Base-by-base conservation (phyloP, 1,140 invertebrate species). In the Drosophila nikananu region DNA sequence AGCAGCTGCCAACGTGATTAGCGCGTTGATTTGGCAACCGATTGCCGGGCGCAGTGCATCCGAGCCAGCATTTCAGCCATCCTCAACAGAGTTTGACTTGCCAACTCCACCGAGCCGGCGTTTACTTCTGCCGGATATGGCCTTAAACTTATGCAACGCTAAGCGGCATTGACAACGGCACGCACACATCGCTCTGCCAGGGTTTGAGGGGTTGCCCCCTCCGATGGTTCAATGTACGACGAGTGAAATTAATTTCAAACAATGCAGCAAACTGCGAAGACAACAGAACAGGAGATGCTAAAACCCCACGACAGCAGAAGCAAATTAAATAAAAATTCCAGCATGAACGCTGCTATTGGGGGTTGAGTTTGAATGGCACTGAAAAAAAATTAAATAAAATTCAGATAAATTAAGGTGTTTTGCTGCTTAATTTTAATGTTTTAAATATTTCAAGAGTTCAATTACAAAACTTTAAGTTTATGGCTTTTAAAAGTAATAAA, bases 251-350 rank as follows among this genome's bases (percentile, higher is more conserved):
- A 89, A 89, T 89, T 89, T 89, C 84, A 84, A 89, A 89, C 86
- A 89, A 89, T 89, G 81, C 77, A 78, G 81, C 77, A 89, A 86
- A 73, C 83, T 83, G 30, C 30, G 83, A 81, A 81, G 68, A 86
- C 68, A 81, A 78, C 62, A 77, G 71, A 73, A 49, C 46, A 21
- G 46, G 81, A 81, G 52, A 77, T 51, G 65, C 61, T 78, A 71
- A 80, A 57, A 57, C 67, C 62, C 63, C 59, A 78, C 54, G 66
- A 79, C 77, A 78, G 77, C 65, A 61, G n/a, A 79, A 81, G 82
- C 71, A 89, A 89, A 89, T 89, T 89, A 89, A 89, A 89, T 89
- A 89, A 89, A 90, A 89, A 89, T 89, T 89, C 84, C 84, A 78
- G 54, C 84, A 89, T 80, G 84, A 71, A 60, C 74, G 67, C 37